phyloP scores from a whole-genome alignment of 2,888 invertebrate species.

The Drosophila paramelanica region DNA sequence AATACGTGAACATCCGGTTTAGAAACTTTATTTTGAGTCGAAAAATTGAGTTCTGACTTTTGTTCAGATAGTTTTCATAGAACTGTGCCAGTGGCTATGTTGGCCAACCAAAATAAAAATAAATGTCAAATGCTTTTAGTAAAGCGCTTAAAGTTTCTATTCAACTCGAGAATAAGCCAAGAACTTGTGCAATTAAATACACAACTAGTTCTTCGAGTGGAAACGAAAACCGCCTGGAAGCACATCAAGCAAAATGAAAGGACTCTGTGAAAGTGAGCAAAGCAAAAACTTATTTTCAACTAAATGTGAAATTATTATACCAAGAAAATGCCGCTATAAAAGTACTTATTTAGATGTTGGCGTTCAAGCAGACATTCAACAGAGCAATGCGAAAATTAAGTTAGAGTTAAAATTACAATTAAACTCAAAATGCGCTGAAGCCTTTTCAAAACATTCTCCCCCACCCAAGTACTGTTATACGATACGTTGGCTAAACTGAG shows the following conservation, averaged over 20 bases:
- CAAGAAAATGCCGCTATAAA: conserved; percentile 33
- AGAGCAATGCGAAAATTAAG: conserved; percentile 25
- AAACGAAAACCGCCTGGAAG: conserved; percentile 47
- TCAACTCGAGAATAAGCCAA: conserved; percentile 38
- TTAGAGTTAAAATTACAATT: conserved; percentile 68
- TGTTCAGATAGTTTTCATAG: neutral
- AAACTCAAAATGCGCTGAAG: conserved; percentile 57
- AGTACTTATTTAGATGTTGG: conserved; percentile 21
- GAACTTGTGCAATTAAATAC: conserved; percentile 65
- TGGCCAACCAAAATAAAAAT: conserved; percentile 17
- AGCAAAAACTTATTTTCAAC: conserved; percentile 47
- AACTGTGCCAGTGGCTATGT: conserved; percentile 1
- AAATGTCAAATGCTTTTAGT: conserved; percentile 47
- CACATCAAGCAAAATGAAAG: conserved; percentile 47
- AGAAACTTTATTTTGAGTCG: neutral
- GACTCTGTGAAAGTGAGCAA: conserved; percentile 32
- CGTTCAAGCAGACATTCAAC: neutral
- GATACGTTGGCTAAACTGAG: conserved; percentile 45
- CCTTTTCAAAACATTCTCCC: conserved; percentile 42
- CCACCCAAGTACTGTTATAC: conserved; percentile 34
- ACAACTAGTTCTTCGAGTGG: conserved; percentile 53
- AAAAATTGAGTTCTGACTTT: neutral
- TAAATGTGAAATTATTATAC: conserved; percentile 53
- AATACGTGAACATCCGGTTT: neutral
- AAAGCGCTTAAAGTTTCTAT: conserved; percentile 46